Percentiles rank a stretch among this genome's conserved stretches.
These are phyloP conservation scores for Chrysomallon squamiferum DNA, from an alignment of 1,140 invertebrate species.

Conservation along the genomic window DNA sequence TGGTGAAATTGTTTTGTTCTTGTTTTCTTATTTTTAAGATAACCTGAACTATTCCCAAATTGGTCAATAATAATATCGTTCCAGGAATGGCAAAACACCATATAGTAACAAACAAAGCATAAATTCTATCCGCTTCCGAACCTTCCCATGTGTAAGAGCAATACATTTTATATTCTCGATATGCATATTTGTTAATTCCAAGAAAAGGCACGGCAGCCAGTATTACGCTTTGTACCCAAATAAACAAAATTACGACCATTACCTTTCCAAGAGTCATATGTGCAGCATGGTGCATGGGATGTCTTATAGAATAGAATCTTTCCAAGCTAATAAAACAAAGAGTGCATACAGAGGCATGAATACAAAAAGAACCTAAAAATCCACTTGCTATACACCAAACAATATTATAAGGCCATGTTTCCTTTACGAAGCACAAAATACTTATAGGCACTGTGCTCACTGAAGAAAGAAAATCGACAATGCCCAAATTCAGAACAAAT, in stretches of 20 bases:
- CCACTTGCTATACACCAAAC: conserved; percentile 10
- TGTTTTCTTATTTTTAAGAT: conserved; percentile 10
- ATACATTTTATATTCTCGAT: background rate
- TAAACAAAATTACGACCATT: background rate
- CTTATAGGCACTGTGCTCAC: conserved; percentile 4
- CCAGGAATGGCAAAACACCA: conserved; percentile 18
- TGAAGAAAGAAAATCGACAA: conserved; percentile 17
- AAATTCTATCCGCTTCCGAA: background rate
- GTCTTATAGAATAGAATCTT: conserved; percentile 18
- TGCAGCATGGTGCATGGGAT: conserved; percentile 25
- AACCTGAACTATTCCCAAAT: conserved; percentile 17
- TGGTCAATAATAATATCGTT: conserved; percentile 13
- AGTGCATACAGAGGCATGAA: conserved; percentile 13
- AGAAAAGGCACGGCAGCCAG: conserved; percentile 10
- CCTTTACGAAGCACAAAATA: background rate
- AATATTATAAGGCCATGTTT: background rate
- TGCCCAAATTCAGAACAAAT: conserved; percentile 21
- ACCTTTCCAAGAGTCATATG: conserved; percentile 12
- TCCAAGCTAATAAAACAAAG: conserved; percentile 22
- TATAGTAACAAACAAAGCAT: conserved; percentile 1
- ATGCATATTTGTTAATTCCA: conserved; percentile 7
- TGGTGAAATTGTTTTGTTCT: background rate
- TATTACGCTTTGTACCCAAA: conserved; percentile 11
- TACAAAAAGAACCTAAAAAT: conserved; percentile 12
- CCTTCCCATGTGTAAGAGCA: conserved; percentile 15